A percentile compares a stretch with the other conserved stretches of the same genome.
These are phyloP conservation scores for Anarhynchus alexandrinus DNA, from an alignment of 2,113 vertebrate genomes.

Conservation along the genomic window DNA sequence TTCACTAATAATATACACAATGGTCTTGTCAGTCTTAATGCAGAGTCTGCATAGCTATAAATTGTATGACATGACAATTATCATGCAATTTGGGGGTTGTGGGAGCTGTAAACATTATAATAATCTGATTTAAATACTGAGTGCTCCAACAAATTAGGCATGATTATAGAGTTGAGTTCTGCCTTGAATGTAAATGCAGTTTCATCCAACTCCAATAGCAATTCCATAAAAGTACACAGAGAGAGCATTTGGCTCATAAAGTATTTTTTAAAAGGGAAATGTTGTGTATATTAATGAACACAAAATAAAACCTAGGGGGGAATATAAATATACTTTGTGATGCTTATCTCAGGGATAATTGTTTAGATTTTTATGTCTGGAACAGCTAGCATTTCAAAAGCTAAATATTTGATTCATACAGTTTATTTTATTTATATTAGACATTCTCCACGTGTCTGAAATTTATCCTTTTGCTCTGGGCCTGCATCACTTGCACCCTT, in stretches of 20 bases:
- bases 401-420: conserved; percentile 32
- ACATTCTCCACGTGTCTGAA: conserved; percentile 25
- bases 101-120: conserved; percentile 55
- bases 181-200: conserved; percentile 41
- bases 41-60: conserved; percentile 17
- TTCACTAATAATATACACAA: conserved; percentile 14
- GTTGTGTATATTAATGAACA: conserved; percentile 49
- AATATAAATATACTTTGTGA: conserved; percentile 50
- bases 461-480: not conserved
- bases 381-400: conserved; percentile 49
- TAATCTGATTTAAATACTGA: conserved; percentile 57
- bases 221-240: conserved; percentile 22
- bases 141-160: conserved; percentile 38
- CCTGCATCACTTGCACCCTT: not conserved
- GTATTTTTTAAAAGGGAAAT: conserved; percentile 41
- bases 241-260: conserved; percentile 13
- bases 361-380: conserved; percentile 51
- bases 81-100: conserved; percentile 33
- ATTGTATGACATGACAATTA: conserved; percentile 50
- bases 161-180: conserved; percentile 32
- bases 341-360: conserved; percentile 42
- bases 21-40: not conserved
- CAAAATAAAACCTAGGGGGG: conserved; percentile 46
- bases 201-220: conserved; percentile 7
- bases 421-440: conserved; percentile 52